phyloP scores from a whole-genome alignment of 2,797 vertebrate species.

The Aratinga solstitialis region DNA sequence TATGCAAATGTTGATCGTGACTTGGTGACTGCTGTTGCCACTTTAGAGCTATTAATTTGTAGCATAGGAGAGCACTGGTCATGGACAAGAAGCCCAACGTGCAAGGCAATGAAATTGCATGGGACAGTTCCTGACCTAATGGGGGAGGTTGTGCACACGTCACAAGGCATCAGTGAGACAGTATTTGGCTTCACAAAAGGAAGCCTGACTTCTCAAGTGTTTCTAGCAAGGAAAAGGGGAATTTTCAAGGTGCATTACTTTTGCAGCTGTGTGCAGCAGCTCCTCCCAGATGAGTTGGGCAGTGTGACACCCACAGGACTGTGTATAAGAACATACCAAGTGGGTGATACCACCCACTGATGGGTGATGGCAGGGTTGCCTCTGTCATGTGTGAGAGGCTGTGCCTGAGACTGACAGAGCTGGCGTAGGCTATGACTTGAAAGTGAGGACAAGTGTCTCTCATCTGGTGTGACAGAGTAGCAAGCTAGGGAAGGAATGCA shows the following conservation, averaged over 20 bases:
- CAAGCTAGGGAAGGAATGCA: neutral
- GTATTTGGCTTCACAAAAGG: neutral
- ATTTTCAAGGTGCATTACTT: neutral
- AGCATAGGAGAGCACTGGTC: neutral
- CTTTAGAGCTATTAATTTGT: neutral
- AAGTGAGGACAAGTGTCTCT: neutral
- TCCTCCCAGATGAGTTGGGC: neutral
- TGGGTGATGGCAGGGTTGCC: neutral
- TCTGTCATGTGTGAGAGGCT: fast-evolving
- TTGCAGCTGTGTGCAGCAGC: neutral
- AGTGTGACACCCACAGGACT: fast-evolving
- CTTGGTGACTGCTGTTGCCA: neutral
- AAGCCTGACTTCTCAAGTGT: neutral
- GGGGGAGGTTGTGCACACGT: neutral
- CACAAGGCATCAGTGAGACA: fast-evolving
- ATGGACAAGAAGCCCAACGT: neutral
- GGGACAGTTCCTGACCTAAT: neutral
- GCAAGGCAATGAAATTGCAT: neutral
- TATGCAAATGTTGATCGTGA: neutral
- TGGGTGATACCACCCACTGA: too few relatives aligned
- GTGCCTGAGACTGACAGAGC: neutral
- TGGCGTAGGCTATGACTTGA: neutral
- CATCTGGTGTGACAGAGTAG: neutral
- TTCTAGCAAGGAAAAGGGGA: neutral
- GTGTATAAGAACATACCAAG: fast-evolving